These are phyloP conservation scores for Piprites chloris DNA, from an alignment of 2,113 vertebrate genomes.

Conservation along the genomic window DNA sequence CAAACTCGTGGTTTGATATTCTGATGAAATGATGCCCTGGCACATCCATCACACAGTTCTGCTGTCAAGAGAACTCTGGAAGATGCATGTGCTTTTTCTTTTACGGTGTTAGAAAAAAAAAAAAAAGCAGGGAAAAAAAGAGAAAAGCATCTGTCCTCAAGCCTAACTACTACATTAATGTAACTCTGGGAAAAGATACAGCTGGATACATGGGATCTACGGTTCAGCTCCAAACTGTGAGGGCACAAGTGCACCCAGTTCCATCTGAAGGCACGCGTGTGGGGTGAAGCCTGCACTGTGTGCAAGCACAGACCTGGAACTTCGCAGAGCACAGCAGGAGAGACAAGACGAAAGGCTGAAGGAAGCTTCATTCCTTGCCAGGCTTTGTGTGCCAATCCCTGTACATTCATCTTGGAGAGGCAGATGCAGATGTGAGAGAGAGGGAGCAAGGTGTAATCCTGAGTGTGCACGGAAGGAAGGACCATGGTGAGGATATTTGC, in stretches of 20 bases:
- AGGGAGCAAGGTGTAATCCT: not conserved
- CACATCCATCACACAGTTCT: slow-evolving; percentile 51
- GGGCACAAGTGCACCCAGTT: not conserved
- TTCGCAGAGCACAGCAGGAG: not conserved
- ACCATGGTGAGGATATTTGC: not conserved
- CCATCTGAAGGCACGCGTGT: not conserved
- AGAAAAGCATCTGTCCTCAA: not conserved
- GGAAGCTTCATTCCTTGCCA: not conserved
- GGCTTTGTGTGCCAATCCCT: not conserved
- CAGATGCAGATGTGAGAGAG: not conserved
- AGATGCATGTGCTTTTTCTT: slow-evolving; percentile 49
- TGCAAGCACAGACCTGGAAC: not conserved
- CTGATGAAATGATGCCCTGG: slow-evolving; percentile 50
- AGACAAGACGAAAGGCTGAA: not conserved
- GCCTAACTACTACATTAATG: not conserved
- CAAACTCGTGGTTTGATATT: slow-evolving; percentile 35
- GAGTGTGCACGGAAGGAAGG: not conserved
- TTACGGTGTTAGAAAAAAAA: not conserved
- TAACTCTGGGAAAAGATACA: not conserved
- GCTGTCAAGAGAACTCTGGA: slow-evolving; percentile 49
- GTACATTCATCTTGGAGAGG: not conserved
- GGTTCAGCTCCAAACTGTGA: not conserved
- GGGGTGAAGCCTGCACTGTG: not conserved
- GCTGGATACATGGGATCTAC: not conserved
- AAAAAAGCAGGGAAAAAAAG: not conserved